These are phyloP conservation scores for Scyliorhinus canicula DNA, from an alignment of 2,797 vertebrate genomes.

Conservation along the genomic window DNA sequence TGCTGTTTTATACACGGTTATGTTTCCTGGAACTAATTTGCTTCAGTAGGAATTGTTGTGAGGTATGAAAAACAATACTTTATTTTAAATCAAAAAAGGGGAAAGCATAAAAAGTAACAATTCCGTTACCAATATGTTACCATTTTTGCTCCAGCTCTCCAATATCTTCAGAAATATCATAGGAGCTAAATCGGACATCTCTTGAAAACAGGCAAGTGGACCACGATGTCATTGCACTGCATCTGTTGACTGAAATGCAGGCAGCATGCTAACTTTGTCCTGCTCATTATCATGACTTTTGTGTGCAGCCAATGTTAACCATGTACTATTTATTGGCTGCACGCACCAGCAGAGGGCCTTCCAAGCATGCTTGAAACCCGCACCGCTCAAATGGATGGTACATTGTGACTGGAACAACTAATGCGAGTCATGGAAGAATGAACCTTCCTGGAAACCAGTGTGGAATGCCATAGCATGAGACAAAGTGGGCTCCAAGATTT, in stretches of 20 bases:
- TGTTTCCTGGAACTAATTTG: neutral
- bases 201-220: neutral
- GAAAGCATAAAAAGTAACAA: neutral
- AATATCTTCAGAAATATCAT: neutral
- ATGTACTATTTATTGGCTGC: neutral
- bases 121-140: neutral
- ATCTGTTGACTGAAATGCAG: neutral
- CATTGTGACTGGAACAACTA: neutral
- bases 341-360: neutral
- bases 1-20: neutral
- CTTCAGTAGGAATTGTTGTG: neutral
- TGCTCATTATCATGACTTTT: neutral
- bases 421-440: neutral
- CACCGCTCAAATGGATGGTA: neutral
- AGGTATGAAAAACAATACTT: neutral
- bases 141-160: neutral
- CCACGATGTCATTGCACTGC: neutral
- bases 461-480: too few species aligned
- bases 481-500: neutral
- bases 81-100: neutral
- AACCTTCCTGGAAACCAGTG: neutral
- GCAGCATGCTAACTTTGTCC: neutral
- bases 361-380: neutral
- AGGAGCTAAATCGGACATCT: neutral
- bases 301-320: neutral